Base-by-base conservation (phyloP, 2,113 vertebrate species). In the Ameiurus melas region DNA sequence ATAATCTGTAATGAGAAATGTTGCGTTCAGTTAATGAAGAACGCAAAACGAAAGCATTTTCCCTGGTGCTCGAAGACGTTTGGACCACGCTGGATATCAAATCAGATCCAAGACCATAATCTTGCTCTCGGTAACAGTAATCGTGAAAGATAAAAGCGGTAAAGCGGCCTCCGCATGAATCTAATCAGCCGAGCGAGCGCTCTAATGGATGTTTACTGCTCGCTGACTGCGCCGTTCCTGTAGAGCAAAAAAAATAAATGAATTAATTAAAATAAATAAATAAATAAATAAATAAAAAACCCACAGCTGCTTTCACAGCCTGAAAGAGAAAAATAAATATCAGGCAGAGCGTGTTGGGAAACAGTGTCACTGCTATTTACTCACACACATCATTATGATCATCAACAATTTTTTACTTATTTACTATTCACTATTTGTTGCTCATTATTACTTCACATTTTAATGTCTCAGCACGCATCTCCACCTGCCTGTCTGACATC, bases 151-250 rank as follows among this genome's bases (percentile, higher is more conserved):
- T 25, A 17, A 17, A 70, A 71, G 82, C 5, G 20, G 22, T 39
- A 30, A 71, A 55, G 25, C 14, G 13, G 47, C n/a, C 47, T 81
- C 78, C 9, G 78, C 66, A 71, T 58, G 86, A 71, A 8, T 27
- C 79, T 87, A 83, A 87, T 83, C 86, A 62, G 55, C 39, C 5
- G 55, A 62, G 57, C 19, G 27, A 30, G 79, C 16, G 10, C 64
- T 87, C 78, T 71, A 87, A 87, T 27, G 30, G 53, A 73, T 62
- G 66, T 83, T 83, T 83, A 58, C 86, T 58, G 86, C 51, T n/a
- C 20, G 22, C 86, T 33, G 86, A 57, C 20, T 36, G 73, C 20
- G 66, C 20, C 13, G 36, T 71, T 60, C 36, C 53, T 75, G 86
- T 30, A 85, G 36, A 88, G 30, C 58, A 80, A 17, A 2, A 20